Evolutionary conservation across 2,797 vertebrate species (phyloP), one percentile per base, ranked within the genome.

Genomic region (Etheostoma nigrum): DNA sequence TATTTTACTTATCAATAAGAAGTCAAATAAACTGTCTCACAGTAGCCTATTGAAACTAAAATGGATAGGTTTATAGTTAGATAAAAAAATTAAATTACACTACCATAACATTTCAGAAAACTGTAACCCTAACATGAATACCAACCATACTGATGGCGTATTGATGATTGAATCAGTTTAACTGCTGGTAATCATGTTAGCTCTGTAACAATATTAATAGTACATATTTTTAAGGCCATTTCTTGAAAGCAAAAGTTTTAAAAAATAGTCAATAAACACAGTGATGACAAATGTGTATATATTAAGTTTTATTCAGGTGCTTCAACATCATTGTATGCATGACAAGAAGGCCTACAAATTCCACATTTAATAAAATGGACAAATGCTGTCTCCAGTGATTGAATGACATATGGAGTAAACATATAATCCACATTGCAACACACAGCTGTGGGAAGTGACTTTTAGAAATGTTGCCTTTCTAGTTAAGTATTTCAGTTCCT

Each of bases 291-390:
- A 58, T 79, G 30, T 87, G 69, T 69, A 92, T 90, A 91, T 88
- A 86, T 91, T 89, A 89, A 30, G 23, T 85, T 93, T 92, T 93
- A 93, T 93, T 93, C 72, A 76, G 77, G 68, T 88, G 76, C 44
- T 76, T 86, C 70, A 74, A 81, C 72, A 83, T 78, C 72, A 76
- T 65, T 88, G 60, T 83, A 67, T 83, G 62, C 76, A 78, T 74
- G 67, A 82, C 55, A 86, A 74, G 55, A 70, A 84, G 36, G 36
- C 36, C 36, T 40, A 40, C 59, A 77, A 83, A 74, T 48, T 72
- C 49, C 16, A 85, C 72, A 83, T 80, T 83, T 63, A 69, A 67
- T 75, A 78, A 82, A 91, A 75, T 76, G 51, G 80, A 86, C 79
- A 57, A 44, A 74, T 71, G 48, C 64, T 82, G 44, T 78, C 79